A percentile compares a stretch with the other conserved stretches of the same genome.
Evolutionary conservation across 2,797 vertebrate species (phyloP).

Genomic region (Cryptoprocta ferox): DNA sequence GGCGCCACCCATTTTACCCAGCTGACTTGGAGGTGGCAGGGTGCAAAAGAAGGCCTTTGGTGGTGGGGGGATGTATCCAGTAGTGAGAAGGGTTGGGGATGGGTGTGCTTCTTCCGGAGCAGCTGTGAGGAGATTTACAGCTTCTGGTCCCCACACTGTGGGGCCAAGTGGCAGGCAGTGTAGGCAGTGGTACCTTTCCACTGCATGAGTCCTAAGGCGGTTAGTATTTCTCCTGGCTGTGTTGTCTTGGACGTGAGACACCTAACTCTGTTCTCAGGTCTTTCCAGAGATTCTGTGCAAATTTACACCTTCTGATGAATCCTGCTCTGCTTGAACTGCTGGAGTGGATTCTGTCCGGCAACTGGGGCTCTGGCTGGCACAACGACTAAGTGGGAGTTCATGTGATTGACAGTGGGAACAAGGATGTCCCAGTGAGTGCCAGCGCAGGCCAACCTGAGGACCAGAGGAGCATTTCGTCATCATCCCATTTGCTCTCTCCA

Average conservation of each 20-base stretch:
- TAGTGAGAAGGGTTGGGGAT: not conserved
- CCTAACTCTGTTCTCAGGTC: not conserved
- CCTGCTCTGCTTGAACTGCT: not conserved
- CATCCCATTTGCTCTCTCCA: not conserved
- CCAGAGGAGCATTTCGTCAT: not conserved
- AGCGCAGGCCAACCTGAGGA: not conserved
- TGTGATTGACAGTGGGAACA: rapidly evolving
- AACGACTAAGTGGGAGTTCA: not conserved
- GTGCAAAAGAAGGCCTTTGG: not conserved
- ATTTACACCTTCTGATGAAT: not conserved
- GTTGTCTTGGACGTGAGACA: not conserved
- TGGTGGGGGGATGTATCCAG: rapidly evolving
- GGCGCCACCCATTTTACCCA: not conserved
- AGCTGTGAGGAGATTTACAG: not conserved
- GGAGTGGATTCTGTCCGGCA: not conserved
- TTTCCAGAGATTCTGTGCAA: not conserved
- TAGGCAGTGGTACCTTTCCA: rapidly evolving
- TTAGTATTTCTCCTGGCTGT: not conserved
- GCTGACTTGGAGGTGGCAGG: not conserved
- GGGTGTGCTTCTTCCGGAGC: not conserved
- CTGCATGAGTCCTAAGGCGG: rapidly evolving
- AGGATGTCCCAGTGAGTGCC: not conserved
- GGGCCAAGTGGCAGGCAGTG: rapidly evolving
- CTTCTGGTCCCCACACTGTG: rapidly evolving
- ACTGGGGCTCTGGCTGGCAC: too few relatives aligned